Evolutionary conservation across 2,113 vertebrate genomes (phyloP).

Genomic region (Paraplagusia blochii): DNA sequence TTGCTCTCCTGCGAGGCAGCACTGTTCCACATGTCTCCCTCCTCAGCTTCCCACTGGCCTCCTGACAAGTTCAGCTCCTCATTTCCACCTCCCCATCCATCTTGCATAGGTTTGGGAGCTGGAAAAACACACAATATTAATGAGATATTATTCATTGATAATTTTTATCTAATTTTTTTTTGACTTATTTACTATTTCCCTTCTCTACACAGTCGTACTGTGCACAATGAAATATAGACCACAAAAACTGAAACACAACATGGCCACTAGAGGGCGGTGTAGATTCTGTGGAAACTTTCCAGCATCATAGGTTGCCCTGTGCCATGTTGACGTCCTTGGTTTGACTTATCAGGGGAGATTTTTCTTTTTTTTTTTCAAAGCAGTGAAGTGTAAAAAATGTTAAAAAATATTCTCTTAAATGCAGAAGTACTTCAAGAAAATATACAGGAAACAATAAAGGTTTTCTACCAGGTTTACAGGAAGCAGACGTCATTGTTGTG

Average conservation of each 20-base stretch:
- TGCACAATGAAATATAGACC: too few relatives aligned
- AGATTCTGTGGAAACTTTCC: not conserved
- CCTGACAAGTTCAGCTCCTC: constrained; percentile 85
- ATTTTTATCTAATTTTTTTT: too few relatives aligned
- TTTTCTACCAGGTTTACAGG: constrained; percentile 91
- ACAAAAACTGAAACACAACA: not conserved
- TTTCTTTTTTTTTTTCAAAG: not conserved
- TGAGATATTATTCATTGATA: too few relatives aligned
- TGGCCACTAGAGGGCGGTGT: constrained; percentile 63
- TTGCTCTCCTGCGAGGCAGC: constrained; percentile 90
- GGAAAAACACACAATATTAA: constrained; percentile 20
- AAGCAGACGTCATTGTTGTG: constrained; percentile 80
- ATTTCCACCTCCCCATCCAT: constrained; percentile 91
- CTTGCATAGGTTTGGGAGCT: constrained; percentile 99
- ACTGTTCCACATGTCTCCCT: constrained; percentile 92
- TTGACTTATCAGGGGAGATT: constrained; percentile 20
- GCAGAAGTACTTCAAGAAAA: not conserved
- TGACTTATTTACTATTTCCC: too few relatives aligned
- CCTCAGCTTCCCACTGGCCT: constrained; percentile 92
- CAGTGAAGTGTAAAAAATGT: not conserved
- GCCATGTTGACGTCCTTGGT: constrained; percentile 33
- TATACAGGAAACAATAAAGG: not conserved
- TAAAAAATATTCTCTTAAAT: not conserved
- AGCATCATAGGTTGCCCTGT: not conserved
- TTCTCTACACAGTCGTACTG: too few relatives aligned